These are phyloP conservation scores for Raillietiella orientalis DNA, from an alignment of 2,888 invertebrate genomes.

Conservation along the genomic window DNA sequence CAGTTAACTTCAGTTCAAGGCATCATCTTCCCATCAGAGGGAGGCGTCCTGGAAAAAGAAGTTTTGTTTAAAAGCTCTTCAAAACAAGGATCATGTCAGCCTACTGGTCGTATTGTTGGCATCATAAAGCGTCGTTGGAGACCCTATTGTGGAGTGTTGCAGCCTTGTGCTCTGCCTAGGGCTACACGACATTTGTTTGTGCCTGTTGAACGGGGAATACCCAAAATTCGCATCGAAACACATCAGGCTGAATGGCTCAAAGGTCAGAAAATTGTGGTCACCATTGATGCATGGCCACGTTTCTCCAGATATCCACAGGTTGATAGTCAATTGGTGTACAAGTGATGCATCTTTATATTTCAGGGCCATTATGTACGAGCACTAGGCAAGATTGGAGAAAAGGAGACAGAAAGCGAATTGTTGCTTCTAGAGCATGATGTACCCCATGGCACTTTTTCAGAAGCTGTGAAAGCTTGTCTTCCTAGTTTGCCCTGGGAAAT, in stretches of 20 bases:
- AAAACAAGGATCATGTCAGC: no score
- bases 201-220: constrained; percentile 73
- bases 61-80: constrained; percentile 9
- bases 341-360: constrained; percentile 6
- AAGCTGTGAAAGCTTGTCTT: constrained; percentile 63
- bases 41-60: constrained; percentile 7
- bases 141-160: constrained; percentile 84
- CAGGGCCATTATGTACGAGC: constrained; percentile 79
- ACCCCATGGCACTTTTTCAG: constrained; percentile 78
- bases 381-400: constrained; percentile 68
- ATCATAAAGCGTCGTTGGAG: constrained; percentile 87
- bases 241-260: constrained; percentile 44
- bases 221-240: constrained; percentile 81
- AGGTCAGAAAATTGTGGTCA: constrained; percentile 65
- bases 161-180: constrained; percentile 29
- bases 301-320: constrained; percentile 61
- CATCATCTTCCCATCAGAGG: constrained; percentile 4
- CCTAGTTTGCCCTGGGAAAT: constrained; percentile 70
- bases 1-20: not conserved
- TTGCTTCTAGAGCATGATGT: constrained; percentile 84
- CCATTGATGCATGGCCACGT: constrained; percentile 84
- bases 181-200: constrained; percentile 47
- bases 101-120: constrained; percentile 59
- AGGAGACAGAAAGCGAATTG: constrained; percentile 79
- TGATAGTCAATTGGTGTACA: constrained; percentile 6